Percentiles rank a stretch among this genome's conserved stretches.
Evolutionary conservation across 2,113 vertebrate genomes (phyloP).

Genomic region (Archilochus colubris): DNA sequence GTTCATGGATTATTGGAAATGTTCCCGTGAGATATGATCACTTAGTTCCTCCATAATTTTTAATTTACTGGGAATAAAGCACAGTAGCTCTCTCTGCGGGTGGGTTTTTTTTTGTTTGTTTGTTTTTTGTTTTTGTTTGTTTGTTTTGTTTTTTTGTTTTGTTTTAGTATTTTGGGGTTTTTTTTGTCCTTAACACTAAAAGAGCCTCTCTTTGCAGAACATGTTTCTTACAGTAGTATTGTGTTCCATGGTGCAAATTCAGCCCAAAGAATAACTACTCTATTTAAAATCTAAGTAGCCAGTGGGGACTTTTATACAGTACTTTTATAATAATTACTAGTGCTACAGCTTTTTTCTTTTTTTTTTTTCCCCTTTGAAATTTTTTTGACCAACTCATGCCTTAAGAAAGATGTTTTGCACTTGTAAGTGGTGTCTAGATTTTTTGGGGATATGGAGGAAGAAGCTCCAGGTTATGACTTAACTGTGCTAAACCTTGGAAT

Average conservation of each 20-base stretch:
- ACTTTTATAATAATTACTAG: not conserved
- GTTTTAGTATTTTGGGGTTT: not conserved
- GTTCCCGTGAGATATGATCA: not conserved
- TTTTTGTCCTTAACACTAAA: not conserved
- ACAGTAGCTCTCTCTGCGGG: not conserved
- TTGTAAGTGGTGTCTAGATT: not conserved
- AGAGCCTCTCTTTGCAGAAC: not conserved
- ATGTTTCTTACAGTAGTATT: not conserved
- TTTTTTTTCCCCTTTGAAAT: not conserved
- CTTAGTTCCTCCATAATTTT: not conserved
- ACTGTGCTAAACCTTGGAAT: not conserved
- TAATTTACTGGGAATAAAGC: not conserved
- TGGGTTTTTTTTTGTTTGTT: too few relatives aligned
- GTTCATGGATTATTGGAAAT: not conserved
- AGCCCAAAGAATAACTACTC: not conserved
- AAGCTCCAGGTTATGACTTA: not conserved
- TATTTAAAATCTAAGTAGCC: not conserved
- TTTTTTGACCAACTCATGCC: not conserved
- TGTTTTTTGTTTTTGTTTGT: too few relatives aligned
- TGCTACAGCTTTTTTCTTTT: not conserved
- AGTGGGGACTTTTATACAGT: not conserved
- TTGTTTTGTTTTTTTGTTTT: too few relatives aligned
- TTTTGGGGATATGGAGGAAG: not conserved
- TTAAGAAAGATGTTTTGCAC: not conserved
- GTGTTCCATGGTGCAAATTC: not conserved